phyloP scores from a whole-genome alignment of 2,113 vertebrate genomes.

The Phasianus colchicus region DNA sequence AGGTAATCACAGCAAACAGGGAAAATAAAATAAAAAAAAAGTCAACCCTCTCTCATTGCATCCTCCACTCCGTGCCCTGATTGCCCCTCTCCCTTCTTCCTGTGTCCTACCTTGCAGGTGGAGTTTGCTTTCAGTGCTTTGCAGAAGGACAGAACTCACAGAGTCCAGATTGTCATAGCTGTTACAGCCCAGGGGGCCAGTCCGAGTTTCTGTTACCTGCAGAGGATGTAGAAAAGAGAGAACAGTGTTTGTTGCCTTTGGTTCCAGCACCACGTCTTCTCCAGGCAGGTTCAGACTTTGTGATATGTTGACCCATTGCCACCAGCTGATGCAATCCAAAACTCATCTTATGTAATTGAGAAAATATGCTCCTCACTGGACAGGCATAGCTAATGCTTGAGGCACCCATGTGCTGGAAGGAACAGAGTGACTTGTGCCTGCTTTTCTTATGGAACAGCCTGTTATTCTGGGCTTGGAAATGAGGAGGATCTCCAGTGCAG shows the following conservation, averaged over 20 bases:
- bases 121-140: conserved; percentile 99
- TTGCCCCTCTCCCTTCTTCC: conserved; percentile 50
- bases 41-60: background rate
- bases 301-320: background rate
- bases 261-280: background rate
- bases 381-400: background rate
- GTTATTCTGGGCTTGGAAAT: conserved; percentile 4
- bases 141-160: conserved; percentile 98
- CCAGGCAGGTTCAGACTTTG: background rate
- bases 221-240: background rate
- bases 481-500: background rate
- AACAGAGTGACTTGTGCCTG: background rate
- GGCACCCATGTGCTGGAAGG: background rate
- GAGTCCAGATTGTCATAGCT: conserved; percentile 99
- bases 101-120: conserved; percentile 94
- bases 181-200: conserved; percentile 97
- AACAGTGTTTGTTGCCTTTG: background rate
- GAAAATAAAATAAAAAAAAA: background rate
- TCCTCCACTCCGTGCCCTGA: background rate
- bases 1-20: background rate
- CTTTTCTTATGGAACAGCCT: background rate
- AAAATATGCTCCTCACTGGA: background rate
- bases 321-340: background rate
- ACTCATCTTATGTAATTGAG: background rate
- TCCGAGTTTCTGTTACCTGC: conserved; percentile 98